phyloP scores from a whole-genome alignment of 2,888 invertebrate genomes.

The Oegoconia quadripuncta region DNA sequence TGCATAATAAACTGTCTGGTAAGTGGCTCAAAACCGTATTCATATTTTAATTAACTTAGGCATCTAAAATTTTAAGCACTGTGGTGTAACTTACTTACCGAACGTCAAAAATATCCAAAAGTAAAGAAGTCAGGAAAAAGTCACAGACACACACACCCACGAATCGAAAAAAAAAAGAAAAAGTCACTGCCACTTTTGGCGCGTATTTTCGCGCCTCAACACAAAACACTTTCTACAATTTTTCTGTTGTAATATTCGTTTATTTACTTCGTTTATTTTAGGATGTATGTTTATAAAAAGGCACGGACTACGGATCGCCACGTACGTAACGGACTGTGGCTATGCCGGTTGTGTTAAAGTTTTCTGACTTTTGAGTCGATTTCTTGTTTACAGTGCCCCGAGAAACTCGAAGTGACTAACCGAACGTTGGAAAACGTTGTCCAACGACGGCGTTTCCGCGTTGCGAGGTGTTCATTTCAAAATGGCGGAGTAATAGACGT shows the following conservation, averaged over 20 bases:
- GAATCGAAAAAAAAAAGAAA: conserved; percentile 26
- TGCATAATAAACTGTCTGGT: conserved; percentile 27
- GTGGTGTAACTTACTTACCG: conserved; percentile 27
- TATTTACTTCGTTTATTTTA: conserved; percentile 7
- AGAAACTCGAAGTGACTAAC: conserved; percentile 41
- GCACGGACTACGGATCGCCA: conserved; percentile 46
- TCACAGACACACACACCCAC: conserved; percentile 50
- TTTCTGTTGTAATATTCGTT: conserved; percentile 18
- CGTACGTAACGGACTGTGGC: conserved; percentile 65
- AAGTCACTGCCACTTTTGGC: conserved; percentile 55
- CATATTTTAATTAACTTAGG: conserved; percentile 11
- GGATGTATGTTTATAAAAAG: conserved; percentile 12
- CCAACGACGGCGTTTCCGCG: conserved; percentile 50
- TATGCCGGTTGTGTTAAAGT: conserved; percentile 60
- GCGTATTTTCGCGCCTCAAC: conserved; percentile 43
- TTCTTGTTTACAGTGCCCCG: conserved; percentile 58
- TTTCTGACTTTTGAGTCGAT: conserved; percentile 28
- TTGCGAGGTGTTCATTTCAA: conserved; percentile 46
- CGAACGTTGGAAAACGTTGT: conserved; percentile 51
- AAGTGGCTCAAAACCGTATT: conserved; percentile 5
- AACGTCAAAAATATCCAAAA: conserved; percentile 32
- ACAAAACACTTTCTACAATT: conserved; percentile 35
- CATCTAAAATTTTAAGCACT: neutral
- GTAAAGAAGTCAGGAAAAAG: conserved; percentile 28
- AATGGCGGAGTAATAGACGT: conserved; percentile 49